Evolutionary conservation across 2,113 vertebrate genomes (phyloP), one percentile per base, ranked within the genome.

Genomic region (Kryptolebias marmoratus): DNA sequence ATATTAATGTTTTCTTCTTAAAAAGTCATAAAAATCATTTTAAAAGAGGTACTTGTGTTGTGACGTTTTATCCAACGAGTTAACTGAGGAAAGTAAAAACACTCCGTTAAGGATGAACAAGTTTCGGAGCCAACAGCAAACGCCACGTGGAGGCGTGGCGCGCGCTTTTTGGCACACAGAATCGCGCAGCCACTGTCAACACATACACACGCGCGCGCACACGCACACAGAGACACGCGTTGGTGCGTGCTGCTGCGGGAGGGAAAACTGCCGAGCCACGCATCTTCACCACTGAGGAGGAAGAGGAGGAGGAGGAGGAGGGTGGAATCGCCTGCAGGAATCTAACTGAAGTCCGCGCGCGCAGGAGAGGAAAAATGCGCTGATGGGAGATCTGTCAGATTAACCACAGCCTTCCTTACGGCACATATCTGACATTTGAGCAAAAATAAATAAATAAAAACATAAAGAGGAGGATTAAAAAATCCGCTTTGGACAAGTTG

Each of bases 291-390:
- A 62, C 22, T 22, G 22, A 22, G 22, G 22, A 79, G 71, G 52
- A 84, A 64, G 49, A 79, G 70, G 75, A 62, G 13, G 60, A 62
- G 11, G 74, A 48, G 30, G 73, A 53, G 75, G 71, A 39, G 68
- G 58, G 75, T 63, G 79, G 65, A 32, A 74, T 77, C 64, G 82
- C 84, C 82, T 89, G 75, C 75, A 80, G 82, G 84, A 88, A 88
- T 87, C 78, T 75, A 59, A 47, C 69, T 77, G 83, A 86, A 89
- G 85, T 87, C 82, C 75, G 47, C 73, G 60, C 71, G 63, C 58
- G 74, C 73, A 36, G 39, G 18, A 48, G 16, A 18, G 22, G 11
- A 59, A 87, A 81, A 69, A 93, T 93, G 91, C 85, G 75, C 85
- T 87, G 85, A 93, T 66, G 68, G 62, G 9, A 68, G 58, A 60